Conservation (phyloP, 2,113 vertebrate species). For the Gallinago paraguaiae region DNA sequence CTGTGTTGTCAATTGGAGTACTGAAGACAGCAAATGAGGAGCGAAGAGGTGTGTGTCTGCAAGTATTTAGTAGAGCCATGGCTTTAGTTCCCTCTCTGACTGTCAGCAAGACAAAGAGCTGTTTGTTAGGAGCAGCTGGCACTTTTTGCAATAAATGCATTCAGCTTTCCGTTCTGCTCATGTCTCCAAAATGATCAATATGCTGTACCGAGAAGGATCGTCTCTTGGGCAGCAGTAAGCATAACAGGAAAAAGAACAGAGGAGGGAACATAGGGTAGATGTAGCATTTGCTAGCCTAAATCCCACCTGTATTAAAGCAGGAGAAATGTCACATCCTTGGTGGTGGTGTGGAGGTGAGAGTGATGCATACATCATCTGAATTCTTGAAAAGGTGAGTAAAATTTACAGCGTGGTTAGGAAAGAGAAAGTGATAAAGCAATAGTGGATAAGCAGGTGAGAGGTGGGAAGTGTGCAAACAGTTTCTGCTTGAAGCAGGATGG, state of each 20-base stretch:
- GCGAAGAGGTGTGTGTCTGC: background rate
- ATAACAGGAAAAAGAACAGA: background rate
- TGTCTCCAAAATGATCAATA: background rate
- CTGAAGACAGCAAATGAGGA: background rate
- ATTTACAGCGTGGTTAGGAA: background rate
- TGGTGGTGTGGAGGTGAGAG: background rate
- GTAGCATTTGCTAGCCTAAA: background rate
- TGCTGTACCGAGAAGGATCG: background rate
- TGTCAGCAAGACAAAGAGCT: background rate
- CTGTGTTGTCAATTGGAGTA: background rate
- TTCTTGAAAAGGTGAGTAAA: background rate
- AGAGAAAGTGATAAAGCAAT: background rate
- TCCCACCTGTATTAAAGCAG: background rate
- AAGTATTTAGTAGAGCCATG: background rate
- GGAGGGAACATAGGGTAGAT: background rate
- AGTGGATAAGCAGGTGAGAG: fast-evolving
- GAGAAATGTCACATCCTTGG: background rate
- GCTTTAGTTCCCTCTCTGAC: background rate
- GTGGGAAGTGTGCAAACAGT: background rate
- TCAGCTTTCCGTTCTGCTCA: background rate
- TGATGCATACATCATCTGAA: fast-evolving
- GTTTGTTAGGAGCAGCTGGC: background rate
- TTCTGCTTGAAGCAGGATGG: background rate
- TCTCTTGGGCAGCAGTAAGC: background rate
- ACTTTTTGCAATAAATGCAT: background rate